These are phyloP conservation scores for Platypus cylindrus DNA, from an alignment of 2,888 invertebrate genomes.

Conservation along the genomic window DNA sequence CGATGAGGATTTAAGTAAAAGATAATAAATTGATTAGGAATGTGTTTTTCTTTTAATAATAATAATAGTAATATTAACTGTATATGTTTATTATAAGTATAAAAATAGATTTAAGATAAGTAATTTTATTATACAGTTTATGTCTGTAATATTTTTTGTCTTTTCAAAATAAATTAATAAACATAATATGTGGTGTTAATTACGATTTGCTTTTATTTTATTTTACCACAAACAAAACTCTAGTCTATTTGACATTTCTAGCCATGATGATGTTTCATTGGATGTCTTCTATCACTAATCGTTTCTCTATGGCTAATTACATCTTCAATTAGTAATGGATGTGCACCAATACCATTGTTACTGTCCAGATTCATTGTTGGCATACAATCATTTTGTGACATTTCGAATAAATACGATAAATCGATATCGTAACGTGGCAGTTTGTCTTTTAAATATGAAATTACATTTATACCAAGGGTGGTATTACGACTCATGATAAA, in stretches of 20 bases:
- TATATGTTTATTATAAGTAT: constrained; percentile 30
- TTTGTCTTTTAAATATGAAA: constrained; percentile 65
- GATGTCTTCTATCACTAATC: constrained; percentile 38
- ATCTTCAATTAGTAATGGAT: too few species aligned
- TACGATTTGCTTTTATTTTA: neutral
- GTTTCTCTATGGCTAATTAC: too few species aligned
- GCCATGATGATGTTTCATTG: constrained; percentile 35
- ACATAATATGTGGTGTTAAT: neutral
- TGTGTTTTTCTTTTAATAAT: too few species aligned
- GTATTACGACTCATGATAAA: constrained; percentile 61
- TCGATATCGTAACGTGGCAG: constrained; percentile 74
- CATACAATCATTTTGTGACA: constrained; percentile 58
- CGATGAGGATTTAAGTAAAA: too few species aligned
- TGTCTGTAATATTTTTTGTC: constrained; percentile 33
- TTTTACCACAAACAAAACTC: neutral
- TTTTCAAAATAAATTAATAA: constrained; percentile 24
- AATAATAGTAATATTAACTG: constrained; percentile 23
- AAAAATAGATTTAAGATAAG: constrained; percentile 29
- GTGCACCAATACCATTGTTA: too few species aligned
- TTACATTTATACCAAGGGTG: constrained; percentile 50
- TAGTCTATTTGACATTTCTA: constrained; percentile 4
- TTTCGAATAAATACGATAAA: constrained; percentile 70
- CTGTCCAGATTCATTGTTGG: constrained; percentile 31
- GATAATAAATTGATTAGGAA: constrained; percentile 6
- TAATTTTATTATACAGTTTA: constrained; percentile 32